Base-by-base conservation (phyloP, 2,113 vertebrate genomes). In the Echinops telfairi region DNA sequence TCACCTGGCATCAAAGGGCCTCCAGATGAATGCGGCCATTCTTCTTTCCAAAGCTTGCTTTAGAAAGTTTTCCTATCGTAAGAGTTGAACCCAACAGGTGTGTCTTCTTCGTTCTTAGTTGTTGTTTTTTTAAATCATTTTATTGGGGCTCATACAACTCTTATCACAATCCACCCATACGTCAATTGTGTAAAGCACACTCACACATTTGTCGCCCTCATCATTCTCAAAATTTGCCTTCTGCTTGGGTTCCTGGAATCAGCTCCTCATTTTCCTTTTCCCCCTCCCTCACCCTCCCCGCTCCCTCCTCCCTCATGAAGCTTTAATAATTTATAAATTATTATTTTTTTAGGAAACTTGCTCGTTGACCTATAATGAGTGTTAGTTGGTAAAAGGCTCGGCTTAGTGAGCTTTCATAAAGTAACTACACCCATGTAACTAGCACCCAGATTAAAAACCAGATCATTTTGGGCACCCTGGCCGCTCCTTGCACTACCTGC, bases 11-110 rank as follows among this genome's bases (percentile, higher is more conserved):
- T 6, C 53, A 3, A 1, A 27, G 14, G 14, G 9, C 25, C 12
- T 4, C 1, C 1, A 2, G 16, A 20, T 29, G 27, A 85, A 79
- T 1, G 0, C 7, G 15, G 5, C 15, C 31, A 0, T 12, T 9
- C 3, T 40, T 29, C 31, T 75, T 36, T 27, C 64, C 66, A 2
- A 66, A 22, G 40, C 29, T 27, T 84, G 62, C 43, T 53, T 36
- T 38, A 36, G 22, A 4, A 75, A 27, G 47, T 53, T 53, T 10
- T 53, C 47, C 43, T 58, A 3, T 31, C 20, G 14, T 38, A 84
- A n/a, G 43, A 20, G 11, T 16, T 83, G 71, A 80, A 9, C 7
- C 27, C 43, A 25, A n/a, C 29, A 71, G 14, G 15, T 76, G 3
- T 43, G 19, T 75, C 82, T 86, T 33, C 60, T 62, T 43, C 79